phyloP scores from a whole-genome alignment of 2,888 invertebrate species.

The Polydrusus tereticollis region DNA sequence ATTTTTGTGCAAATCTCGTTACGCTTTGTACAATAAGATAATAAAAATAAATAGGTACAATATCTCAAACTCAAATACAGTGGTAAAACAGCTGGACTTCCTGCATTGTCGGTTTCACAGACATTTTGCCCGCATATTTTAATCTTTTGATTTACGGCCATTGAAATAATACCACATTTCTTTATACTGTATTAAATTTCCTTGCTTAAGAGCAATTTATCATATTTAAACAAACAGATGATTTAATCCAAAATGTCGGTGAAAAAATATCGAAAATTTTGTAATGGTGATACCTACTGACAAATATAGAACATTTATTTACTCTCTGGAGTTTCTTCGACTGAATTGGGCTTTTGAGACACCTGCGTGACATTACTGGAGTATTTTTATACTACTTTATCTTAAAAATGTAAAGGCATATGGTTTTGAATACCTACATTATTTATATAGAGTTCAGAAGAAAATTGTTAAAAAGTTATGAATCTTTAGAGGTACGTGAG shows the following conservation, averaged over 20 bases:
- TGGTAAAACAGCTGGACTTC: slow-evolving; percentile 44
- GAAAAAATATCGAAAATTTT: slow-evolving; percentile 4
- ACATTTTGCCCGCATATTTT: slow-evolving; percentile 43
- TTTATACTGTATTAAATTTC: slow-evolving; percentile 18
- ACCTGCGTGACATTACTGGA: neutral
- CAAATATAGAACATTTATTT: slow-evolving; percentile 5
- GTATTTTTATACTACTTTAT: too few species aligned
- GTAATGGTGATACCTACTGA: neutral
- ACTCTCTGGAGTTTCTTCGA: neutral
- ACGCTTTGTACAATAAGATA: slow-evolving; percentile 20
- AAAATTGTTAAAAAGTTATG: too few species aligned
- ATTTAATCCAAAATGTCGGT: slow-evolving; percentile 15
- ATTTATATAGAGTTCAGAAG: too few species aligned
- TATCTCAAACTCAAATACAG: slow-evolving; percentile 39
- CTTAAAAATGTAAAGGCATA: too few species aligned
- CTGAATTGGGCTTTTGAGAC: neutral
- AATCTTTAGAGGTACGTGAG: too few species aligned
- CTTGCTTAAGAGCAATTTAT: slow-evolving; percentile 20
- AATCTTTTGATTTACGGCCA: slow-evolving; percentile 43
- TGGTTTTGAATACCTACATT: too few species aligned
- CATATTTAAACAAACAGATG: slow-evolving; percentile 25
- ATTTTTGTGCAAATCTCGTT: slow-evolving; percentile 26
- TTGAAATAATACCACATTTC: slow-evolving; percentile 32
- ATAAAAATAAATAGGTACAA: slow-evolving; percentile 45
- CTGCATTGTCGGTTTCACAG: slow-evolving; percentile 41